phyloP scores from a whole-genome alignment of 2,113 vertebrate genomes.

The Nothobranchius kuhntae region DNA sequence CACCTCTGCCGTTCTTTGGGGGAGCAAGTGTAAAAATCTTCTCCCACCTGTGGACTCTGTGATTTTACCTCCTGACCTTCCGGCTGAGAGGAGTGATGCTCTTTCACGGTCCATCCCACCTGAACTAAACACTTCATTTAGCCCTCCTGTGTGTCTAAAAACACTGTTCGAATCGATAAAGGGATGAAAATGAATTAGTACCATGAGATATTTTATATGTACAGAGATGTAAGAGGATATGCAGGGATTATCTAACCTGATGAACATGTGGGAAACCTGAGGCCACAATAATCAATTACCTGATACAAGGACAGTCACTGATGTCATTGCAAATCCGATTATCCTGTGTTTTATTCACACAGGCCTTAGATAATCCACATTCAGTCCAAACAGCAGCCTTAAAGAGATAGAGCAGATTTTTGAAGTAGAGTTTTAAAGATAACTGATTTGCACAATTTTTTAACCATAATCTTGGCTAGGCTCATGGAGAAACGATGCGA shows the following conservation, averaged over 20 bases:
- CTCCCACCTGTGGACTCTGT: constrained; percentile 25
- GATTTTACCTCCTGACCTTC: constrained; percentile 17
- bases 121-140: constrained; percentile 37
- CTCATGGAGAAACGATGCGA: too few relatives aligned
- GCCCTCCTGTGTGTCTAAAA: constrained; percentile 11
- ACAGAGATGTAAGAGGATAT: constrained; percentile 7
- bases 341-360: not conserved
- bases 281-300: not conserved
- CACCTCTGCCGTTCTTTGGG: constrained; percentile 1
- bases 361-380: not conserved
- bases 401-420: too few relatives aligned
- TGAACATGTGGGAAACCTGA: not conserved
- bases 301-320: constrained; percentile 8
- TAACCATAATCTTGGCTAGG: too few relatives aligned
- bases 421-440: too few relatives aligned
- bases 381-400: not conserved
- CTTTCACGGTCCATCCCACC: constrained; percentile 22
- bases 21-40: constrained; percentile 21
- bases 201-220: constrained; percentile 6
- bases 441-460: too few relatives aligned
- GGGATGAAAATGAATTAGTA: constrained; percentile 33
- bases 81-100: constrained; percentile 37
- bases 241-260: not conserved
- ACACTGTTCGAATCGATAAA: constrained; percentile 36
- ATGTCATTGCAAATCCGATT: not conserved